phyloP scores from a whole-genome alignment of 2,888 invertebrate genomes.

The Carterocephalus palaemon region DNA sequence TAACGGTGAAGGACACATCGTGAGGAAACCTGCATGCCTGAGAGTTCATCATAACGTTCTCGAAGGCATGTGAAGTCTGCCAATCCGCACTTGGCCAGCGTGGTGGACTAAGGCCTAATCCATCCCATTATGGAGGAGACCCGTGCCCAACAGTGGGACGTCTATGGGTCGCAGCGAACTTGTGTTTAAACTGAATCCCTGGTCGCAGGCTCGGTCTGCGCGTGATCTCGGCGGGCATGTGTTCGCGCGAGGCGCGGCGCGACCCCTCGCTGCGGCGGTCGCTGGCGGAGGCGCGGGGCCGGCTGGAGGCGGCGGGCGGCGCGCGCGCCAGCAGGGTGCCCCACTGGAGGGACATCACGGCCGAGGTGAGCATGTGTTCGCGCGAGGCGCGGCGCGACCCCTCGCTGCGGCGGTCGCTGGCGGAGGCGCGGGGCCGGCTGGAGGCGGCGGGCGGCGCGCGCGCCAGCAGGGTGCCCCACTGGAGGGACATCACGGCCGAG shows the following conservation, averaged over 20 bases:
- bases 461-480: conserved; percentile 82
- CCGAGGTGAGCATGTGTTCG: conserved; percentile 41
- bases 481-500: conserved; percentile 83
- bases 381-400: conserved; percentile 85
- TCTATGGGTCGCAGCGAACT: too few species aligned
- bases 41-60: too few species aligned
- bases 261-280: conserved; percentile 93
- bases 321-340: conserved; percentile 81
- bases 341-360: conserved; percentile 86
- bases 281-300: conserved; percentile 73
- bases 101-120: too few species aligned
- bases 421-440: conserved; percentile 44
- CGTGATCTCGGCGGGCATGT: conserved; percentile 95
- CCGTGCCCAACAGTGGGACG: too few species aligned
- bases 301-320: conserved; percentile 80
- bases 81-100: too few species aligned
- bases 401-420: conserved; percentile 88
- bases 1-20: too few species aligned
- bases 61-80: too few species aligned
- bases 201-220: conserved; percentile 89
- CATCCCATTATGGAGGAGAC: too few species aligned
- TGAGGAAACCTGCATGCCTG: too few species aligned
- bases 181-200: neutral
- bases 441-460: conserved; percentile 83
- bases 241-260: conserved; percentile 74